Base-by-base conservation (phyloP, 2,113 vertebrate species). In the Lasiurus borealis region DNA sequence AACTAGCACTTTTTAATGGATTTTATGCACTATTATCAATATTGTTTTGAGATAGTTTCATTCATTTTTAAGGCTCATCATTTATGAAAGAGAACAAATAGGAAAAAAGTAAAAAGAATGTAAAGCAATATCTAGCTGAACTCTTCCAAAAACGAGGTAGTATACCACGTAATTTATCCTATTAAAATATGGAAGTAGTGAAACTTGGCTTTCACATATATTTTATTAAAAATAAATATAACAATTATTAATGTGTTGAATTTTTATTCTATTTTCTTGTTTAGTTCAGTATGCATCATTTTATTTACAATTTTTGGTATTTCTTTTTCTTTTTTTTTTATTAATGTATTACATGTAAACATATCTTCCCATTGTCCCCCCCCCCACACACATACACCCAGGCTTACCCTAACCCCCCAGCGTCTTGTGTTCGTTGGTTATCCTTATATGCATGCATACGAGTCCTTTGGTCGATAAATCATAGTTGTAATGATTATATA, bases 11-110 rank as follows among this genome's bases (percentile, higher is more conserved):
- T 86, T 92, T 52, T 93, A 19, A 0, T 48, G 85, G 82, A 77
- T 97, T 93, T 64, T 93, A 40, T 66, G 76, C 93, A 78, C 78
- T 83, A 25, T 12, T 88, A 90, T 95, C 62, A 93, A 23, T 89
- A 73, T 75, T 95, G 27, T 94, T 97, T 93, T 88, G 54, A 97
- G 64, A 18, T 64, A 44, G 44, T 80, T 94, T 27, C 23, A 14
- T 94, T 97, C 91, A 91, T 0, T 90, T 89, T 31, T 91, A 96
- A 80, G 54, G 80, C 23, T 57, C 46, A 31, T 89, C 31, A n/a
- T 84, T 97, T 85, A 31, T 73, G 29, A 92, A 95, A 88, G 31
- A 19, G 48, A 95, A 34, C 77, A 91, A 73, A 71, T 57, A 13
- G 86, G 83, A 85, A 72, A 75, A 87, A 96, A 95, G 40, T 87